phyloP scores from a whole-genome alignment of 2,888 invertebrate genomes.

The Eupithecia inturbata region DNA sequence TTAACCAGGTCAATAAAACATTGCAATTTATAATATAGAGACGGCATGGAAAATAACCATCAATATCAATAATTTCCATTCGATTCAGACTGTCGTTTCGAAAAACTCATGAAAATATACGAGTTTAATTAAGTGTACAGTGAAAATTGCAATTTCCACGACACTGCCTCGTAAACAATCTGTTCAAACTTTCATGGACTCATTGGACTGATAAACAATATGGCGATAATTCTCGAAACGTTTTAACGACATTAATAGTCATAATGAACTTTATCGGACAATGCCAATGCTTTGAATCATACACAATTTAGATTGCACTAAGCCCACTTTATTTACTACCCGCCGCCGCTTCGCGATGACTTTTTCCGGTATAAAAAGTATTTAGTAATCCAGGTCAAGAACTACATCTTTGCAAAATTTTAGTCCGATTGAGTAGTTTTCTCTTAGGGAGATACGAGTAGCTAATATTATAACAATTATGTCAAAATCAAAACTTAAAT shows the following conservation, averaged over 20 bases:
- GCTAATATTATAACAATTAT: too few relatives aligned
- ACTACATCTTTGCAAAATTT: too few relatives aligned
- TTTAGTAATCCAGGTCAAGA: too few relatives aligned
- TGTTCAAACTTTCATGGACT: conserved; percentile 35
- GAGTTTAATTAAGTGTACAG: conserved; percentile 40
- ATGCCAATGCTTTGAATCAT: neutral
- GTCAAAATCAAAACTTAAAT: too few relatives aligned
- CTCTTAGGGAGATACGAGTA: too few relatives aligned
- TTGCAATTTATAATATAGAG: neutral
- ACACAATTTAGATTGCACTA: too few relatives aligned
- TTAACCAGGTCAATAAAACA: neutral
- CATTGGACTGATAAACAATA: conserved; percentile 29
- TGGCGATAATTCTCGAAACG: neutral
- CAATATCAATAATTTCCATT: conserved; percentile 21
- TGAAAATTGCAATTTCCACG: conserved; percentile 40
- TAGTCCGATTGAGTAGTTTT: too few relatives aligned
- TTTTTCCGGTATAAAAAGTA: too few relatives aligned
- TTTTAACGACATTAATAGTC: neutral
- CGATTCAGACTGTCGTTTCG: conserved; percentile 15
- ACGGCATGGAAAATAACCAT: neutral
- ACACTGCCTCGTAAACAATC: conserved; percentile 35
- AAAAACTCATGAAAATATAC: conserved; percentile 37
- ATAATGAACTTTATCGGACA: neutral
- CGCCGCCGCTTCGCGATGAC: too few relatives aligned
- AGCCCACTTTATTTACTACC: too few relatives aligned